Evolutionary conservation across 2,888 invertebrate species (phyloP).

Genomic region (Agrotis exclamationis): DNA sequence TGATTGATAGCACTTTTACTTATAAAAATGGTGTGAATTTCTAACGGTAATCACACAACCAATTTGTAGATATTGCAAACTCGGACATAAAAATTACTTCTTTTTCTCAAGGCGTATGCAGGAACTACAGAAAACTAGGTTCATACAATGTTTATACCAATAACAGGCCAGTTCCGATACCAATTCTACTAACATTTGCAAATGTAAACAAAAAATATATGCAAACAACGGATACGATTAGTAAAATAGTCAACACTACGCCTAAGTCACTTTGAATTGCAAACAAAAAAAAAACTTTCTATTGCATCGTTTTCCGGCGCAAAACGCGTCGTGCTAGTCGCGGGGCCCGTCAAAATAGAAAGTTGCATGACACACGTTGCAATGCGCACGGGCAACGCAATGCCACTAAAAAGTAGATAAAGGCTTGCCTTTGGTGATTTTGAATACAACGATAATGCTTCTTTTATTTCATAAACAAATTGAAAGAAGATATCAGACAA

Average conservation of each 20-base stretch:
- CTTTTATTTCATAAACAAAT: not conserved
- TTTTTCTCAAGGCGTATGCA: not conserved
- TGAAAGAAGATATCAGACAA: not conserved
- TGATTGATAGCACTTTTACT: not conserved
- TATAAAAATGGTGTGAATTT: not conserved
- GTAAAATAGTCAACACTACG: conserved; percentile 51
- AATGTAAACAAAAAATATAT: conserved; percentile 2
- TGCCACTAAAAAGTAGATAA: conserved; percentile 24
- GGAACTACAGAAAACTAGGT: not conserved
- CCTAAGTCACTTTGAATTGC: conserved; percentile 66
- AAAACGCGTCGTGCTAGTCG: conserved; percentile 63
- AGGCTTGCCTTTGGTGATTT: conserved; percentile 7
- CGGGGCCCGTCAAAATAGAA: conserved; percentile 82
- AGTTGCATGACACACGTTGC: conserved; percentile 83
- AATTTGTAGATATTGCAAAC: not conserved
- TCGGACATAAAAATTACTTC: not conserved
- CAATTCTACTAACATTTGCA: not conserved
- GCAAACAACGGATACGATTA: conserved; percentile 31
- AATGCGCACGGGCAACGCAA: conserved; percentile 76
- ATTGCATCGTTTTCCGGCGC: conserved; percentile 80
- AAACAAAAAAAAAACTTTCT: conserved; percentile 82
- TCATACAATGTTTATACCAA: not conserved
- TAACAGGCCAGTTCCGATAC: no score
- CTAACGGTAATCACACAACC: not conserved
- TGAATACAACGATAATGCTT: not conserved